Evolutionary conservation across 2,888 invertebrate genomes (phyloP), one percentile per base, ranked within the genome.

Genomic region (Sceliomorpha sp.): DNA sequence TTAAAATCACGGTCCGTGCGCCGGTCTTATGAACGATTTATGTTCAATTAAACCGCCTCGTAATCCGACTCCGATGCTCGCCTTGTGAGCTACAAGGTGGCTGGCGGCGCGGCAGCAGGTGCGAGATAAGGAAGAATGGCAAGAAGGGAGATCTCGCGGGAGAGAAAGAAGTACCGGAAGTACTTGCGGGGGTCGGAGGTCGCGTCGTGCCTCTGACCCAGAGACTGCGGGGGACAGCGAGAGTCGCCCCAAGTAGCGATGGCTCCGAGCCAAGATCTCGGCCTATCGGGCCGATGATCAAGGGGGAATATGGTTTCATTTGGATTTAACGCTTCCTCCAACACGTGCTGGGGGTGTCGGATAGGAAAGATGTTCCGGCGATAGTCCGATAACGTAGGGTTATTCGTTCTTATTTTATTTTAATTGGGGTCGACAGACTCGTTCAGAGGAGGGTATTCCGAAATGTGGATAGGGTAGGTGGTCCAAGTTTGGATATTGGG

Each of bases 121-220:
- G 73, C 60, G 64, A 75, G 75, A 75, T 75, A 71, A 70, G 74
- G 73, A 74, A 73, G 69, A 70, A 67, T 50, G 48, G 42, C 42
- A 10, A 12, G 31, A 10, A 39, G 37, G 29, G 9, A 10, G 20
- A 31, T 12, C 7, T 39, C n/a, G 42, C n/a, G 42, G 36, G 45
- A 37, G 45, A 42, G 26, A 44, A 60, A 27, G 64, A 74, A 74
- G 76, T 76, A 74, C 73, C 77, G 78, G 77, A 80, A 77, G 75
- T 77, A 60, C 60, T 76, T 55, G 70, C 68, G 60, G 32, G 56
- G 83, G 78, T 83, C 78, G 77, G 63, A 80, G 84, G 77, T 83
- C 77, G 77, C 72, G 75, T 76, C 77, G 77, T 81, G 80, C 70
- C 72, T 79, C 72, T 80, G 82, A 81, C 82, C 83, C 72, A 80